phyloP scores from a whole-genome alignment of 2,113 vertebrate species.

The Silurus glanis region DNA sequence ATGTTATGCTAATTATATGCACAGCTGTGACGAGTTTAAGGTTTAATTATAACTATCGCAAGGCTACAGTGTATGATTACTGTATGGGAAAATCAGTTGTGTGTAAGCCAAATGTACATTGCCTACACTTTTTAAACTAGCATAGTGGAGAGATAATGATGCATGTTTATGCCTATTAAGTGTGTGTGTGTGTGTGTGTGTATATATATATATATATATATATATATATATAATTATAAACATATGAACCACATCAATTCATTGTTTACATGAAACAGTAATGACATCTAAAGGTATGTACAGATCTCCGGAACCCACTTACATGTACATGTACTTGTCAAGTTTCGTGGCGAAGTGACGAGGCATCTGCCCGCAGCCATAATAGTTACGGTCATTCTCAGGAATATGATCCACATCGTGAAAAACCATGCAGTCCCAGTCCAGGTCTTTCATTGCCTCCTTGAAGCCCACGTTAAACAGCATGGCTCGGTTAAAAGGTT shows the following conservation, averaged over 20 bases:
- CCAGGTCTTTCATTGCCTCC: conserved; percentile 93
- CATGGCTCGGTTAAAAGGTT: conserved; percentile 97
- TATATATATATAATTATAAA: too few relatives aligned
- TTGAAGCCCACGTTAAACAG: conserved; percentile 93
- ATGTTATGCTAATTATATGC: too few relatives aligned
- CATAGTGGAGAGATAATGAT: too few relatives aligned
- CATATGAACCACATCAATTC: background rate
- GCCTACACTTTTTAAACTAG: too few relatives aligned
- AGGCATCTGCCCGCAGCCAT: conserved; percentile 93
- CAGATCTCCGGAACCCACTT: conserved; percentile 61
- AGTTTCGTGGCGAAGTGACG: conserved; percentile 93
- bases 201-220: too few relatives aligned
- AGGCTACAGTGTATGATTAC: too few relatives aligned
- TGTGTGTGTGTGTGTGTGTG: too few relatives aligned
- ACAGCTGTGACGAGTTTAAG: too few relatives aligned
- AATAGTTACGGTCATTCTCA: conserved; percentile 92
- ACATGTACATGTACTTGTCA: conserved; percentile 99
- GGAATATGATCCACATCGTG: conserved; percentile 96
- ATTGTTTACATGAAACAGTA: background rate
- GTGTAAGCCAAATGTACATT: too few relatives aligned
- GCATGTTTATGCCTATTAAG: too few relatives aligned
- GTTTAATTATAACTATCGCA: too few relatives aligned
- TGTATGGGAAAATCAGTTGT: too few relatives aligned
- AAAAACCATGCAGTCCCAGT: conserved; percentile 94
- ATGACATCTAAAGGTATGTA: background rate